These are phyloP conservation scores for Glaucopsyche alexis DNA, from an alignment of 2,888 invertebrate species.

Conservation along the genomic window DNA sequence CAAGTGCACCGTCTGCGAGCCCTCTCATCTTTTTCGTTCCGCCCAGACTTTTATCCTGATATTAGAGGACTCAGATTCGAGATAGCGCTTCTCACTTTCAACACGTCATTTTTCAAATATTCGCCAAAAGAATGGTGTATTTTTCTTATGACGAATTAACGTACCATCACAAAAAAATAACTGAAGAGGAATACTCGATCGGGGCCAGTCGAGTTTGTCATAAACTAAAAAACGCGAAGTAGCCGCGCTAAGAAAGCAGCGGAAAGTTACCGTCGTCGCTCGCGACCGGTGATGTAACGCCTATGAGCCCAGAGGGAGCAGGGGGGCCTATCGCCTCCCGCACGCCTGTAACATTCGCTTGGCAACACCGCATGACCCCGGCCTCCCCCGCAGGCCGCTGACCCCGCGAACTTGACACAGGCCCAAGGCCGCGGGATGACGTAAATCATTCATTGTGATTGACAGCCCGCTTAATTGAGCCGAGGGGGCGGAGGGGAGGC, in stretches of 20 bases:
- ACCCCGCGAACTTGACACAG: conserved; percentile 52
- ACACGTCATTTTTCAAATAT: neutral
- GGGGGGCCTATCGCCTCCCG: too few relatives aligned
- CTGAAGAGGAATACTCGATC: neutral
- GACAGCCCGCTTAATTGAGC: conserved; percentile 48
- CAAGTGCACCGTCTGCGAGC: conserved; percentile 20
- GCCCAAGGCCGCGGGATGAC: conserved; percentile 49
- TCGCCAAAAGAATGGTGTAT: neutral
- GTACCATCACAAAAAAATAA: neutral
- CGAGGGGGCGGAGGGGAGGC: conserved; percentile 37
- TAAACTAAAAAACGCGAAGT: neutral
- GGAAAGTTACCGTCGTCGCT: conserved; percentile 39
- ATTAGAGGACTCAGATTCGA: neutral
- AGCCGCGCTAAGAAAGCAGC: conserved; percentile 30
- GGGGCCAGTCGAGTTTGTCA: too few relatives aligned
- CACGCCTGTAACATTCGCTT: neutral
- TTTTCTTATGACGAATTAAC: neutral
- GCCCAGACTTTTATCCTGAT: conserved; percentile 12
- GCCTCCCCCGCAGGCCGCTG: conserved; percentile 37
- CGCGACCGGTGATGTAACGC: conserved; percentile 36
- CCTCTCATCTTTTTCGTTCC: conserved; percentile 7
- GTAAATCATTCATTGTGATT: conserved; percentile 49
- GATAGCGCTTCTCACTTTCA: neutral
- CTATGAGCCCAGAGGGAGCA: conserved; percentile 8
- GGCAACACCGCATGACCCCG: neutral